Base-by-base conservation (phyloP, 2,113 vertebrate species). In the Brachirus orientalis region DNA sequence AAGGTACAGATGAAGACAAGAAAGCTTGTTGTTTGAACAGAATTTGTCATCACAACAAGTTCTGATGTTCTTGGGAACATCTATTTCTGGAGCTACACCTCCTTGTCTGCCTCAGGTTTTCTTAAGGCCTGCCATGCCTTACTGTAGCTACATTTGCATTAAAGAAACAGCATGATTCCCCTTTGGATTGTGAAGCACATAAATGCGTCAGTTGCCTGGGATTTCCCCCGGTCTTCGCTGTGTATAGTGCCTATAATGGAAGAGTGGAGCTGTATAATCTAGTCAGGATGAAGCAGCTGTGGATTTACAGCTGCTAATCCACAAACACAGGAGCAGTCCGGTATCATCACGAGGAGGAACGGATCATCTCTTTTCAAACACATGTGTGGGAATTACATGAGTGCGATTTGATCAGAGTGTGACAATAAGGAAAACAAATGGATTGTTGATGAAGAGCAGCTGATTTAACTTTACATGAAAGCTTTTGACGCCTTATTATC, bases 301-400 rank as follows among this genome's bases (percentile, higher is more conserved):
- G 72, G 72, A 84, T 83, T 88, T 87, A 71, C 57, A 74, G 54
- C 18, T 57, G 68, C 47, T 86, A 86, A 89, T 87, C 81, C 76
- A 58, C 10, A 69, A 11, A 66, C 56, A 66, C 38, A 65, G 63
- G 56, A 63, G 62, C 69, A 62, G 69, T 79, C 55, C 44, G 36
- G 46, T 47, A 28, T 64, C 58, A 28, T 63, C 58, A 63, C 76
- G 75, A 46, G 55, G 57, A 53, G 60, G 78, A 77, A 85, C 56
- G 64, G 51, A 66, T 19, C 33, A 10, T 43, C 33, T 36, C 3
- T 59, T 58, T 19, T 40, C n/a, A 0, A 14, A 53, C 41, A 53
- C 47, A 35, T 43, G 8, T 54, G 40, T 7, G 41, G 48, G 76
- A 72, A 50, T 43, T 2, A 51, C 44, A 63, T 37, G 8, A 65